Base-by-base conservation (phyloP, 2,888 invertebrate species). In the Trichopria drosophilae region DNA sequence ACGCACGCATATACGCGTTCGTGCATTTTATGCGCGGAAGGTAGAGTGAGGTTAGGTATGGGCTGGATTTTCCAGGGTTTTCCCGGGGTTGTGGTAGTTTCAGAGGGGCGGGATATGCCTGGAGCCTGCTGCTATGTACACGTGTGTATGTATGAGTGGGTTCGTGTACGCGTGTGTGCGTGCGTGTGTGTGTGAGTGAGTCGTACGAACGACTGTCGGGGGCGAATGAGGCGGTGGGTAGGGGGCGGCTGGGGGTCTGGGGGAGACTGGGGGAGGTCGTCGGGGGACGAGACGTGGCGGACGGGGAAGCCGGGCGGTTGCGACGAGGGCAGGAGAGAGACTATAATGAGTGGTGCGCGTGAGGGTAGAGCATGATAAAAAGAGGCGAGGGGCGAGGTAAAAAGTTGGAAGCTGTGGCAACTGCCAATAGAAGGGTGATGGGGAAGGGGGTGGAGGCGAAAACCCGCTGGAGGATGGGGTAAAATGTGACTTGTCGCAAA, bases 61-160 rank as follows among this genome's bases (percentile, higher is more conserved):
- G 61, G 67, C 67, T 72, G 71, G 71, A 73, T 73, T 73, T 73
- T 73, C 73, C 73, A 71, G 73, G 72, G 70, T 72, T 72, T 72
- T 71, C 72, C 73, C 72, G 69, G 72, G 70, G 68, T 69, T 67
- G 67, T 66, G 68, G 66, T 67, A 65, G 67, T 67, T 62, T 63
- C 42, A 48, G 54, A 48, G 53, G 42, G 32, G 53, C 18, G 28
- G 42, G 41, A 43, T 36, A 31, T 32, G 15, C 29, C 16, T 2
- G 37, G 40, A 29, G 37, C 12, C 19, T 37, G 13, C 31, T 18
- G n/a, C 31, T 7, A 13, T 32, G 7, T 32, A 13, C 7, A 32
- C 2, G 32, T 35, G 47, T 37, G 40, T 10, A 42, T 47, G 55
- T 45, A 20, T 39, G 50, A 39, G 52, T 44, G 53, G 55, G 45